phyloP scores from a whole-genome alignment of 1,140 invertebrate species.

The Yoshiicerus persimilis region DNA sequence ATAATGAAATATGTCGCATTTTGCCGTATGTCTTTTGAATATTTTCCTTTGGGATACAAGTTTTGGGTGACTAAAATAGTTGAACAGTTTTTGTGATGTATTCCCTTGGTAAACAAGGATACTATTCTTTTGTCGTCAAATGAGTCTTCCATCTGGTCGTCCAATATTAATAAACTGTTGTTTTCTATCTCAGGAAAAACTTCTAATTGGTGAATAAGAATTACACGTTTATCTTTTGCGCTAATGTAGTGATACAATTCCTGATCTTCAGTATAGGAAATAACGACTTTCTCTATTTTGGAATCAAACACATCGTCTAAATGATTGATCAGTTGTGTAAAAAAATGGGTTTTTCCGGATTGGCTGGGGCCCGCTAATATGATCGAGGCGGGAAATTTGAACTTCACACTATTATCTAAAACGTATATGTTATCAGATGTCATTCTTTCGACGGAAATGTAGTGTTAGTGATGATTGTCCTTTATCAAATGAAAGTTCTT shows the following conservation, averaged over 20 bases:
- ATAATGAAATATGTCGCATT: conserved; percentile 26
- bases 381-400: neutral
- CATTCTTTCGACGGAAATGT: neutral
- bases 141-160: conserved; percentile 15
- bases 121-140: conserved; percentile 4
- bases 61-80: conserved; percentile 35
- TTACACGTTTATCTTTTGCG: neutral
- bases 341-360: neutral
- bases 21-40: conserved; percentile 14
- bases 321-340: neutral
- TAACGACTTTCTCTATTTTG: neutral
- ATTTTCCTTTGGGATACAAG: conserved; percentile 30
- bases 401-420: neutral
- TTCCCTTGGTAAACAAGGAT: conserved; percentile 24
- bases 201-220: neutral
- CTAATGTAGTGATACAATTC: neutral
- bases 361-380: neutral
- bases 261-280: neutral
- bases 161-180: neutral
- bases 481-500: conserved; percentile 3
- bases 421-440: neutral
- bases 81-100: conserved; percentile 31
- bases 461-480: neutral
- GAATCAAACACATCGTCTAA: neutral
- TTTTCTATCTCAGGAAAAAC: neutral